Evolutionary conservation across 2,113 vertebrate genomes (phyloP), one percentile per base, ranked within the genome.

Genomic region (Aramus guarauna): DNA sequence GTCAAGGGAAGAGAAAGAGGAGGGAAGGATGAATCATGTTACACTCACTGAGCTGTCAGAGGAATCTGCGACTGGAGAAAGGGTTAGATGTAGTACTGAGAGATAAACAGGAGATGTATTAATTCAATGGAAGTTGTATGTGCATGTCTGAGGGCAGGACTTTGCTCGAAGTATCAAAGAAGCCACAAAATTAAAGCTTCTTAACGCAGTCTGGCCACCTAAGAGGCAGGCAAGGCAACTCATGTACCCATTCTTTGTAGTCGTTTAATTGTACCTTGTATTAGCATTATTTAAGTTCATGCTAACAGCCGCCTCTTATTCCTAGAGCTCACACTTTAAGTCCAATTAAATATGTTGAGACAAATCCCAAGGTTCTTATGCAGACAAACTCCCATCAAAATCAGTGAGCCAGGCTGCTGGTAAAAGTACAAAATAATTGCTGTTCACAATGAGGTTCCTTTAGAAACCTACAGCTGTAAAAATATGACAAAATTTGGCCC

Each of bases 131-230:
- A 82, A 47, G 80, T 71, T 37, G 82, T 90, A 45, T n/a, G 83
- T 92, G 64, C 68, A 36, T 94, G 86, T 96, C 92, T 95, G 81
- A 91, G 78, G 81, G 77, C 53, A 93, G 78, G 47, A 88, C 67
- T 95, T 74, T 50, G 47, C 85, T 95, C 67, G 36, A 53, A 79
- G n/a, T 95, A 94, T 96, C 89, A 96, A 96, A 96, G 95, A 82
- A 96, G 91, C 92, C 97, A 96, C 95, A 95, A 94, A 94, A 96
- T 91, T 67, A 85, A 95, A 91, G 53, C 74, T 79, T n/a, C 83
- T 89, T 88, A 81, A 72, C 2, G 3, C 77, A 82, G 91, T 73
- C 86, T 95, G 92, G 55, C 86, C 94, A 94, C 95, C 91, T 96
- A 94, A 91, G 81, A 92, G 87, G 77, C 55, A 77, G 58, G 55